Percentiles rank a stretch among this genome's conserved stretches.
These are phyloP conservation scores for Falco rusticolus DNA, from an alignment of 2,797 vertebrate genomes.

Conservation along the genomic window DNA sequence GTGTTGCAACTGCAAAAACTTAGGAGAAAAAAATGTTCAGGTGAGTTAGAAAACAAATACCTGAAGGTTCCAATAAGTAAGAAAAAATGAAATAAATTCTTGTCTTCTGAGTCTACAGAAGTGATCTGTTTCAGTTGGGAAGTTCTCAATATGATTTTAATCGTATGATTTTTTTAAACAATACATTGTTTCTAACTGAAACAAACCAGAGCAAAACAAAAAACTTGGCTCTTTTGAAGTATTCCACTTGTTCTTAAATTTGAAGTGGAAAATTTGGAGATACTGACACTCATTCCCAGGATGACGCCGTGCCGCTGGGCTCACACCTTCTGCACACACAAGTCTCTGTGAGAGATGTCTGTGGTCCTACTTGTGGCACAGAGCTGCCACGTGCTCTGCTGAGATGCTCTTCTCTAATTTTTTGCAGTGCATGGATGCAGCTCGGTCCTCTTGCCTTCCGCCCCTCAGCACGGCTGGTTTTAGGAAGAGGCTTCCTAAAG, in stretches of 20 bases:
- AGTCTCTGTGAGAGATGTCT: not conserved
- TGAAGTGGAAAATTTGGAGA: not conserved
- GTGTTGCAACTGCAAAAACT: not conserved
- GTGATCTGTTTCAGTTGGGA: not conserved
- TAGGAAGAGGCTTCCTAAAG: not conserved
- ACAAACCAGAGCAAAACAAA: not conserved
- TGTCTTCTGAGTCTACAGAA: constrained; percentile 18
- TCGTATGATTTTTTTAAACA: not conserved
- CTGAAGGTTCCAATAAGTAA: constrained; percentile 35
- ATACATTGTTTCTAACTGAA: not conserved
- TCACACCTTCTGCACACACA: not conserved
- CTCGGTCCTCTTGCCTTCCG: not conserved
- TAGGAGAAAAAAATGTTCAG: constrained; percentile 2
- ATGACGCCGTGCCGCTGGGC: not conserved
- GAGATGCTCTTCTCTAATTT: not conserved
- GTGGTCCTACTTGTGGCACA: not conserved
- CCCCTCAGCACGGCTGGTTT: not conserved
- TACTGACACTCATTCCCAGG: not conserved
- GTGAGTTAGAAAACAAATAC: constrained; percentile 27
- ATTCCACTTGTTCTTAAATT: not conserved
- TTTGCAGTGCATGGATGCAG: not conserved
- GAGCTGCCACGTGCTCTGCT: not conserved
- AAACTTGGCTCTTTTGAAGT: not conserved
- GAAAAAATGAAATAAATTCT: not conserved
- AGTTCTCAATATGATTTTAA: not conserved